Percentiles rank a stretch among this genome's conserved stretches.
Evolutionary conservation across 2,797 vertebrate species (phyloP).

Genomic region (Craterocephalus amniculus): DNA sequence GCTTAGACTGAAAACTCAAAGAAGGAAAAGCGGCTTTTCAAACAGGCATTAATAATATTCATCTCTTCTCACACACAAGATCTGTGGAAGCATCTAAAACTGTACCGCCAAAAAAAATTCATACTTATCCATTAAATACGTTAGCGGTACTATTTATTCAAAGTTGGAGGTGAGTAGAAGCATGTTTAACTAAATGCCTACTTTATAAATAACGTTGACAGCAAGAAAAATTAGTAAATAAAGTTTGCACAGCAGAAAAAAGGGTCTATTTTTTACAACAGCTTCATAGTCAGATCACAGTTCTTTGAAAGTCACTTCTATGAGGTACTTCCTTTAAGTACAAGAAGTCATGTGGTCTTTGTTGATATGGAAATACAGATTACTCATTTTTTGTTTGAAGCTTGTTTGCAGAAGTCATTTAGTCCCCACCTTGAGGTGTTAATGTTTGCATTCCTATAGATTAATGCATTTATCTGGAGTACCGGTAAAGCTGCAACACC

Average conservation of each 20-base stretch:
- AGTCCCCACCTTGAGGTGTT: constrained; percentile 3
- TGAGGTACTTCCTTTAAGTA: constrained; percentile 8
- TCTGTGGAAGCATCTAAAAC: background rate
- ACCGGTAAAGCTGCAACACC: background rate
- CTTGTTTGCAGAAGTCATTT: constrained; percentile 7
- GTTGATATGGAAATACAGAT: constrained; percentile 1
- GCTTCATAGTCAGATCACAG: background rate
- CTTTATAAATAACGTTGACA: background rate
- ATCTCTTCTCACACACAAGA: background rate
- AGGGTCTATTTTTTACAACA: background rate
- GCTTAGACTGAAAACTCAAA: background rate
- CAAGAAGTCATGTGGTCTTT: background rate
- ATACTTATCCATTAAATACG: background rate
- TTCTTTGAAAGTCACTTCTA: background rate
- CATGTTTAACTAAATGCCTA: background rate
- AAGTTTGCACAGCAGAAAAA: background rate
- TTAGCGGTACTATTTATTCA: background rate
- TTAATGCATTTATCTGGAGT: constrained; percentile 2
- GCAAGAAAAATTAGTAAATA: background rate
- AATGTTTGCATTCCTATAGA: background rate
- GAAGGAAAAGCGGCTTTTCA: background rate
- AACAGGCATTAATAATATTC: no score
- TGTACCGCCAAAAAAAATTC: background rate
- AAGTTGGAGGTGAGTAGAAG: background rate
- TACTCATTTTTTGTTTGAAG: constrained; percentile 11